Evolutionary conservation across 1,140 invertebrate species (phyloP).

Genomic region (Microplitis mediator): DNA sequence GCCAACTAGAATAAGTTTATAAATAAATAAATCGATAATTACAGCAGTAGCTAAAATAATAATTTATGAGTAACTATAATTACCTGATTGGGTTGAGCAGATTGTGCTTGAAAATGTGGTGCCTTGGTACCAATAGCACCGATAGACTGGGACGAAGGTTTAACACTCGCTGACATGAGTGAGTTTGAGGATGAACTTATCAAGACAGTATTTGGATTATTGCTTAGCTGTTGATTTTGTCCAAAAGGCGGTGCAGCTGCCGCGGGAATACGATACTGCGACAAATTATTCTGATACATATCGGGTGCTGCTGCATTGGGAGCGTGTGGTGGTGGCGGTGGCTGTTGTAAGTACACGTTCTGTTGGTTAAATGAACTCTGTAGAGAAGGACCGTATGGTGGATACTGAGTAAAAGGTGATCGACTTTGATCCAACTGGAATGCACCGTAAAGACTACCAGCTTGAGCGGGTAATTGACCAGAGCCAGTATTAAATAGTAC

Average conservation of each 20-base stretch:
- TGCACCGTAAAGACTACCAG: constrained; percentile 75
- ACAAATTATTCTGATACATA: constrained; percentile 79
- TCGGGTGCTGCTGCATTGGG: constrained; percentile 71
- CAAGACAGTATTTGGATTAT: constrained; percentile 85
- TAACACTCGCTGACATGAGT: constrained; percentile 87
- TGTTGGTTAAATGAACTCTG: constrained; percentile 71
- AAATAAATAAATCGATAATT: neutral
- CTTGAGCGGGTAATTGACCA: constrained; percentile 74
- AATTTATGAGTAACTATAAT: constrained; percentile 1
- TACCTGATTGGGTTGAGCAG: constrained; percentile 64
- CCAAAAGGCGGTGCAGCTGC: constrained; percentile 71
- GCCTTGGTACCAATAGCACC: constrained; percentile 79
- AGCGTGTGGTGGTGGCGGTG: constrained; percentile 63
- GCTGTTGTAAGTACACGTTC: constrained; percentile 70
- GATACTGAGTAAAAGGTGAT: constrained; percentile 73
- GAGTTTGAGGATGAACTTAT: constrained; percentile 88
- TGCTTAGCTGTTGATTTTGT: constrained; percentile 78
- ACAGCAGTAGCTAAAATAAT: constrained; percentile 7
- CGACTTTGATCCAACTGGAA: constrained; percentile 70
- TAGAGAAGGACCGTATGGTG: constrained; percentile 64
- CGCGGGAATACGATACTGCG: constrained; percentile 73
- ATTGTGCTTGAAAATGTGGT: constrained; percentile 57
- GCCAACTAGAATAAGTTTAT: constrained; percentile 47
- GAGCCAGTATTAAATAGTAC: constrained; percentile 79
- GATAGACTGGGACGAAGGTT: constrained; percentile 82